phyloP scores from a whole-genome alignment of 2,888 invertebrate genomes.

The Tetragonula carbonaria region DNA sequence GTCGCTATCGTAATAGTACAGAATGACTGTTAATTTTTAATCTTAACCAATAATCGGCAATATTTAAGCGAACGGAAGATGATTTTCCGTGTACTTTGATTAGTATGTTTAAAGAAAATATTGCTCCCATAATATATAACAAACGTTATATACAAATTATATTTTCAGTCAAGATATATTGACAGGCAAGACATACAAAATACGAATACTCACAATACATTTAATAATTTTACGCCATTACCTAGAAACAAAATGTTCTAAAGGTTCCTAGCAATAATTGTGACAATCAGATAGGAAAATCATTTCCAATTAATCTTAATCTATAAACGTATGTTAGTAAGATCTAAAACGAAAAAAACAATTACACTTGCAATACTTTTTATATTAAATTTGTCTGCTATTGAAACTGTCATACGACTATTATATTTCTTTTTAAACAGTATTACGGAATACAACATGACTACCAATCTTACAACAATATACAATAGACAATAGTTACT shows the following conservation, averaged over 20 bases:
- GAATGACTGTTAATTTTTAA: constrained; percentile 49
- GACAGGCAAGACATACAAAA: constrained; percentile 3
- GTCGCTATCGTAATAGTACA: constrained; percentile 51
- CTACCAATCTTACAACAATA: constrained; percentile 29
- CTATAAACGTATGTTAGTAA: constrained; percentile 15
- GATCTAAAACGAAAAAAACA: background rate
- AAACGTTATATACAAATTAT: constrained; percentile 16
- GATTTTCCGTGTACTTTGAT: constrained; percentile 55
- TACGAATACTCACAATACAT: constrained; percentile 27
- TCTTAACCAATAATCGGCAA: constrained; percentile 48
- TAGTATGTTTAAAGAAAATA: constrained; percentile 45
- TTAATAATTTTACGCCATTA: constrained; percentile 51
- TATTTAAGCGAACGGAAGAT: constrained; percentile 30
- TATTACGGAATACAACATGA: background rate
- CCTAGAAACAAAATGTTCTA: constrained; percentile 6
- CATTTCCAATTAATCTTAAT: constrained; percentile 3
- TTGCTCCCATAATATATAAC: constrained; percentile 69
- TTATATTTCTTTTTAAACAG: background rate
- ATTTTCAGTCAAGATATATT: constrained; percentile 24
- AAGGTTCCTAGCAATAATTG: background rate
- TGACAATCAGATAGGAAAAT: background rate
- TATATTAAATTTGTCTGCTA: background rate
- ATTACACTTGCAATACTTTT: background rate
- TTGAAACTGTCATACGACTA: background rate
- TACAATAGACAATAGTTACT: background rate